A percentile compares a stretch with the other conserved stretches of the same genome.
These are phyloP conservation scores for Hozukius guyotensis DNA, from an alignment of 2,797 vertebrate species.

Conservation along the genomic window DNA sequence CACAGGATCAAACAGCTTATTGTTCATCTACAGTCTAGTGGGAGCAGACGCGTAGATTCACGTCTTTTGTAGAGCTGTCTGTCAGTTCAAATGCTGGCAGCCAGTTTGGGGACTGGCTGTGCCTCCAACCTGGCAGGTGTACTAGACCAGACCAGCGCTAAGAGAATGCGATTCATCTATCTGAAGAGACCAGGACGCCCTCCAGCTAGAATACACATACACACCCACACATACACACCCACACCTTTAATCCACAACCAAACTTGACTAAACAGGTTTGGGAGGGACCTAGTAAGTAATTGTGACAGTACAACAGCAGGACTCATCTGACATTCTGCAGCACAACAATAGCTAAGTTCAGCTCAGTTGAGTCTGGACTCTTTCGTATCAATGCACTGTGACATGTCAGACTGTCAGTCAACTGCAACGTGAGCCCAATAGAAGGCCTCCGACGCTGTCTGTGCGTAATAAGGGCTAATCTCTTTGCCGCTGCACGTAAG, in stretches of 20 bases:
- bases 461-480: conserved; percentile 40
- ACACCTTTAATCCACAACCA: conserved; percentile 2
- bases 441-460: conserved; percentile 5
- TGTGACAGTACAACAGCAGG: neutral
- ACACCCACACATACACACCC: neutral
- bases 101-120: conserved; percentile 9
- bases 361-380: neutral
- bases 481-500: conserved; percentile 30
- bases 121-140: conserved; percentile 29
- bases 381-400: neutral
- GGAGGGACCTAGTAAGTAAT: neutral
- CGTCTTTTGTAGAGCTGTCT: conserved; percentile 2
- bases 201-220: neutral
- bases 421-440: conserved; percentile 25
- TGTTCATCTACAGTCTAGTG: neutral
- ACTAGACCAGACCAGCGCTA: neutral
- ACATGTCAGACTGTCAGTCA: neutral
- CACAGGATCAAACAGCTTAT: neutral
- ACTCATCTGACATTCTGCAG: neutral
- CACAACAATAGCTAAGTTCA: neutral
- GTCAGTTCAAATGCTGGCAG: conserved; percentile 15
- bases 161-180: neutral
- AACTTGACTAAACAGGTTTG: conserved; percentile 43
- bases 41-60: neutral
- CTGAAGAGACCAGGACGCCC: neutral